Base-by-base conservation (phyloP, 2,888 invertebrate species). In the Yponomeuta cagnagella region DNA sequence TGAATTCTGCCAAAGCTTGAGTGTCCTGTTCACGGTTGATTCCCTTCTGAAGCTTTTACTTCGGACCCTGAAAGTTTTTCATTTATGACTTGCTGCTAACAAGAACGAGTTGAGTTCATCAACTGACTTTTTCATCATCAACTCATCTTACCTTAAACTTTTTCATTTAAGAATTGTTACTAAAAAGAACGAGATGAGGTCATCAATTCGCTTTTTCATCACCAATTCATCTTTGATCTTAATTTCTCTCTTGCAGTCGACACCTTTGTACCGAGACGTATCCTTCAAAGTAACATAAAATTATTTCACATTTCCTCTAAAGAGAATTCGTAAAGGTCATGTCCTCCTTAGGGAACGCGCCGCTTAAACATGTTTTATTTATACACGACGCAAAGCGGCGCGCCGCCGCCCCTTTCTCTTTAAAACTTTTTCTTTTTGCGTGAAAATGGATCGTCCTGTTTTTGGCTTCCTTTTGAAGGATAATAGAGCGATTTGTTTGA, bases 381-480 rank as follows among this genome's bases (percentile, higher is more conserved):
- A 73, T 73, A 73, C 70, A 68, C 71, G 68, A 43, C 68, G 71
- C 43, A 43, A 43, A 43, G 43, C 67, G 52, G 15, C 52, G 52
- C 71, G 72, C 64, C 68, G 71, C 63, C 70, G 23, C 68, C 70
- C 71, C 71, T 71, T 43, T 23, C 73, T 15, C 15, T 58, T 73
- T 58, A 23, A 58, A 72, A 72, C 67, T 72, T 70, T 75, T 74
- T 74, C 52, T 58, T 15, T 58, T 58, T 58, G 52, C 52, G 75
- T 73, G 71, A 74, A 74, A 74, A 75, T 72, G 73, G 74, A 76
- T 74, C 67, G n/a, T 12, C 37, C 43, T 67, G 67, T 67, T 67
- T 65, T 67, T 64, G 64, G 64, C 64, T 23, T 64, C n/a, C 15
- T 12, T 15, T 58, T 58, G 52, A 58, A 58, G 52, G 52, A 58